These are phyloP conservation scores for Pangasius larnaudii DNA, from an alignment of 2,797 vertebrate species.

Conservation along the genomic window DNA sequence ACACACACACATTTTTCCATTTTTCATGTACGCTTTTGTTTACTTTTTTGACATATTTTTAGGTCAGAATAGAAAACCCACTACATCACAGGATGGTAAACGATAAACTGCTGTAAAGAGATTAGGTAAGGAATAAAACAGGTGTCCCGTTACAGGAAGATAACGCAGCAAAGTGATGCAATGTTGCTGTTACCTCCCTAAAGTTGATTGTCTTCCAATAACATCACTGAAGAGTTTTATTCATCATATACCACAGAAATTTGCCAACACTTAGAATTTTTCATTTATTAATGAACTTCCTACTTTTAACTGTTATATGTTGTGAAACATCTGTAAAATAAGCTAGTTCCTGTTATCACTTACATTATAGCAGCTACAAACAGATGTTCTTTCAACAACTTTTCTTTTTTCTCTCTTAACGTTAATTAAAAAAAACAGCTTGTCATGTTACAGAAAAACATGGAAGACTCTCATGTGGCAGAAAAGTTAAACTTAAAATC, in stretches of 20 bases:
- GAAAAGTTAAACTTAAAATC: not conserved
- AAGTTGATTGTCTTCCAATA: conserved; percentile 3
- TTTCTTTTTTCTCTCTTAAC: not conserved
- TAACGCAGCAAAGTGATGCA: not conserved
- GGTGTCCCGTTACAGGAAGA: not conserved
- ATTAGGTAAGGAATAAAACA: not conserved
- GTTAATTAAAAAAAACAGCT: not conserved
- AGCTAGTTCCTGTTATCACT: too few relatives aligned
- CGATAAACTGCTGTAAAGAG: not conserved
- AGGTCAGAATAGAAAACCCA: not conserved
- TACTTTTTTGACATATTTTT: not conserved
- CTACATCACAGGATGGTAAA: not conserved
- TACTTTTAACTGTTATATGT: not conserved
- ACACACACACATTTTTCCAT: not conserved
- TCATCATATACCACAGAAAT: not conserved
- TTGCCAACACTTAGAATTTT: not conserved
- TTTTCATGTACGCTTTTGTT: not conserved
- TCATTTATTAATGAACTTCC: not conserved
- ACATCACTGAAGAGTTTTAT: not conserved
- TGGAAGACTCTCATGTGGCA: not conserved
- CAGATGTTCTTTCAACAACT: not conserved
- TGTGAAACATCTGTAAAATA: not conserved
- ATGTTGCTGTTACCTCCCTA: not conserved
- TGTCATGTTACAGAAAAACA: not conserved
- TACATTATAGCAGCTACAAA: not conserved